Evolutionary conservation across 1,140 invertebrate species (phyloP).

Genomic region (Xylocopa sonorina): DNA sequence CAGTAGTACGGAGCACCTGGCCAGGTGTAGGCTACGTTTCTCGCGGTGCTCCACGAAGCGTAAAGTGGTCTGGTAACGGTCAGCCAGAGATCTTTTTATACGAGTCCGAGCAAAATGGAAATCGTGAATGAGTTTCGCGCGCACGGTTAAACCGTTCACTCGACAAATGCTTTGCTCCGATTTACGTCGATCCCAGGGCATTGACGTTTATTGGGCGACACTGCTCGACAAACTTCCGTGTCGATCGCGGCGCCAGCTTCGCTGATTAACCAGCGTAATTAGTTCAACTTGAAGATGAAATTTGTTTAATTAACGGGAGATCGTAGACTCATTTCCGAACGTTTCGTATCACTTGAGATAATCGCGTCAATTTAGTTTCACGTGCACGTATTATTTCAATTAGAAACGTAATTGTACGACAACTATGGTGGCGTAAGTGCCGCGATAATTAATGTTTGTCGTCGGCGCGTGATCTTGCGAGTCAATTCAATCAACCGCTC

Average conservation of each 20-base stretch:
- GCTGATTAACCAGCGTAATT: too few species aligned
- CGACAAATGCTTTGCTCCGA: constrained; percentile 16
- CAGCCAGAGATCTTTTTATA: constrained; percentile 29
- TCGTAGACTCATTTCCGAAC: too few species aligned
- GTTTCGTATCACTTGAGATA: too few species aligned
- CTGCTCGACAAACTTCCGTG: too few species aligned
- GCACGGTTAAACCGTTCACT: neutral
- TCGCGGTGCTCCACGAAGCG: constrained; percentile 57
- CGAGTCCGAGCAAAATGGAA: constrained; percentile 29
- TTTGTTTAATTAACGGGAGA: too few species aligned
- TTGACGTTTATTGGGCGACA: too few species aligned
- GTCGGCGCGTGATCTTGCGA: neutral
- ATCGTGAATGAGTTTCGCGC: constrained; percentile 37
- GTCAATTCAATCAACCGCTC: constrained; percentile 14
- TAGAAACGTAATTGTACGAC: constrained; percentile 9
- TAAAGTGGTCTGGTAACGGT: constrained; percentile 58
- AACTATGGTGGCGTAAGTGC: neutral
- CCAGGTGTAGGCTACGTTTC: constrained; percentile 55
- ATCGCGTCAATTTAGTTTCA: neutral
- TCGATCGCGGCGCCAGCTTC: too few species aligned
- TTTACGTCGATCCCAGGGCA: neutral
- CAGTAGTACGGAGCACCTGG: constrained; percentile 62
- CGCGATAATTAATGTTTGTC: constrained; percentile 19
- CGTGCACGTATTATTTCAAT: constrained; percentile 6
- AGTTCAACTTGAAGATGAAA: too few species aligned